phyloP scores from a whole-genome alignment of 2,888 invertebrate genomes.

The Amphipoea lucens region DNA sequence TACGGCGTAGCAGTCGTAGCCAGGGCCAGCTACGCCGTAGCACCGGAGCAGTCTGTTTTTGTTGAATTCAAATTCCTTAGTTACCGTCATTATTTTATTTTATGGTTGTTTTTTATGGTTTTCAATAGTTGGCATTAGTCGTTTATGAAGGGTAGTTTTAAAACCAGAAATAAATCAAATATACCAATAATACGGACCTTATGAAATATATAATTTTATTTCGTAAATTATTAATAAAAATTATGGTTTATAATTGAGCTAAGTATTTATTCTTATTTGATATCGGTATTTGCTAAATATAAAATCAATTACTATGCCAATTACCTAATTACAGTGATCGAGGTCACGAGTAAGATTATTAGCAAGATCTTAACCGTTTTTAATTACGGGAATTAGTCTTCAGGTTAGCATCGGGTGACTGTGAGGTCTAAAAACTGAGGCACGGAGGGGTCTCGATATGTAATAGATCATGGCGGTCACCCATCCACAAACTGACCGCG shows the following conservation, averaged over 20 bases:
- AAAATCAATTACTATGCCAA: slow-evolving; percentile 14
- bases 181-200: background rate
- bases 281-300: background rate
- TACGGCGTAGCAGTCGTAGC: slow-evolving; percentile 40
- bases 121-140: background rate
- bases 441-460: too few species aligned
- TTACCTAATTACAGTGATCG: slow-evolving; percentile 4
- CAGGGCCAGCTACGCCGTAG: slow-evolving; percentile 22
- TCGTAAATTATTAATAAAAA: background rate
- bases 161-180: background rate
- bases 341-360: slow-evolving; percentile 7
- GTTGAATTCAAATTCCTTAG: background rate
- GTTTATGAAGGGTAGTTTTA: background rate
- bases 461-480: too few species aligned
- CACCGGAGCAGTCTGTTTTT: background rate
- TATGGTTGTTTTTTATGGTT: background rate
- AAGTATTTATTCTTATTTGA: background rate
- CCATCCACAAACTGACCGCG: too few species aligned
- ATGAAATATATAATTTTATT: background rate
- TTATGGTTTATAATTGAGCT: background rate
- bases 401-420: too few species aligned
- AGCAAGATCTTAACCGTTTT: background rate
- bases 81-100: background rate
- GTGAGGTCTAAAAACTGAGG: too few species aligned
- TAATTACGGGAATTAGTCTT: too few species aligned